phyloP scores from a whole-genome alignment of 2,888 invertebrate genomes.

The Campoplex nolae region DNA sequence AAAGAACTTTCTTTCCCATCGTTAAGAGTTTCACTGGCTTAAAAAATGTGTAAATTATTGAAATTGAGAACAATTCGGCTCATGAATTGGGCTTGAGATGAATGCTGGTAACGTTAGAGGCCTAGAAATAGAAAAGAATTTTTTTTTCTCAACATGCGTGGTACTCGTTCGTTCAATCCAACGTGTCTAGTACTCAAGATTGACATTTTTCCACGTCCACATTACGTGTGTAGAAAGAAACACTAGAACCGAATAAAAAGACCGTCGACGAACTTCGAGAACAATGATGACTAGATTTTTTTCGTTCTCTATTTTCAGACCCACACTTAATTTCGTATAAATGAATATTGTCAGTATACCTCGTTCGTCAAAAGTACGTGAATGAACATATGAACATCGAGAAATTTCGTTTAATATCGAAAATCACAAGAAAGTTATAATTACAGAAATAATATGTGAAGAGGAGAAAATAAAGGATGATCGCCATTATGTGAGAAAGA shows the following conservation, averaged over 20 bases:
- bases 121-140: background rate
- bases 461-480: too few relatives aligned
- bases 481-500: too few relatives aligned
- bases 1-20: too few relatives aligned
- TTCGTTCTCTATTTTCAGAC: background rate
- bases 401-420: too few relatives aligned
- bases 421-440: too few relatives aligned
- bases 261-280: background rate
- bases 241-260: background rate
- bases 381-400: too few relatives aligned
- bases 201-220: background rate
- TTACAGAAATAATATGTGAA: too few relatives aligned
- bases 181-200: background rate
- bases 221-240: constrained; percentile 6
- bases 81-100: background rate
- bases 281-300: background rate
- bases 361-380: too few relatives aligned
- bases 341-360: too few relatives aligned
- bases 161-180: background rate
- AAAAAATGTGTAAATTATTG: background rate
- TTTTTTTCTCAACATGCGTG: background rate
- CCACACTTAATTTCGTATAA: background rate
- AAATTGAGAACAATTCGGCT: background rate
- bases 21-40: background rate
- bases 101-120: background rate